Percentiles rank a stretch among this genome's conserved stretches.
Conservation (phyloP, 2,888 invertebrate species). For the Drosophila mayaguana region DNA sequence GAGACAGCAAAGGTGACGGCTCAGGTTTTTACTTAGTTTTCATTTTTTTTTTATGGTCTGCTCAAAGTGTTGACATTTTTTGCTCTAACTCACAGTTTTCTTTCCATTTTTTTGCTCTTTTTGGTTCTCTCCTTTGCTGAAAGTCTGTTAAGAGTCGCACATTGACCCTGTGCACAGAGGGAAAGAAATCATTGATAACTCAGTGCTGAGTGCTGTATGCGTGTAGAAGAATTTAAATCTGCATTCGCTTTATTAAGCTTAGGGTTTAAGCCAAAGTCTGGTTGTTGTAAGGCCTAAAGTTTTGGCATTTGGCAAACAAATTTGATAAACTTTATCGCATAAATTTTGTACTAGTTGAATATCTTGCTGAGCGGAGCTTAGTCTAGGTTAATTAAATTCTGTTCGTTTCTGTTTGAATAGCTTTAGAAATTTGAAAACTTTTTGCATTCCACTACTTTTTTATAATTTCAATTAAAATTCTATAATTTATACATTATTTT, state of each 20-base stretch:
- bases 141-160: conserved; percentile 1
- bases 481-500: too few relatives aligned
- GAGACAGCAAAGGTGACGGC: conserved; percentile 8
- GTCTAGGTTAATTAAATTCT: not conserved
- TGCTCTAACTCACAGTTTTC: conserved; percentile 29
- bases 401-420: not conserved
- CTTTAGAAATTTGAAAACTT: too few relatives aligned
- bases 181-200: not conserved
- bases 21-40: conserved; percentile 24
- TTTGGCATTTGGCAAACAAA: not conserved
- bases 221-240: not conserved
- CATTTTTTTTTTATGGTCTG: conserved; percentile 4
- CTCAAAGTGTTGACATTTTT: conserved; percentile 55
- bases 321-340: not conserved
- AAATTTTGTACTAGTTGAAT: not conserved
- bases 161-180: conserved; percentile 14
- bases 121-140: not conserved
- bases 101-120: conserved; percentile 3
- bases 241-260: too few relatives aligned
- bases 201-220: not conserved
- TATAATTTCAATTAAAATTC: too few relatives aligned
- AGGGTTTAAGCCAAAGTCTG: not conserved
- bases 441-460: too few relatives aligned
- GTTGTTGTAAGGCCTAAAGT: too few relatives aligned
- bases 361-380: too few relatives aligned